A percentile compares a stretch with the other conserved stretches of the same genome.
These are phyloP conservation scores for Caenorhabditis japonica DNA, from an alignment of 2,888 invertebrate species.

Conservation along the genomic window DNA sequence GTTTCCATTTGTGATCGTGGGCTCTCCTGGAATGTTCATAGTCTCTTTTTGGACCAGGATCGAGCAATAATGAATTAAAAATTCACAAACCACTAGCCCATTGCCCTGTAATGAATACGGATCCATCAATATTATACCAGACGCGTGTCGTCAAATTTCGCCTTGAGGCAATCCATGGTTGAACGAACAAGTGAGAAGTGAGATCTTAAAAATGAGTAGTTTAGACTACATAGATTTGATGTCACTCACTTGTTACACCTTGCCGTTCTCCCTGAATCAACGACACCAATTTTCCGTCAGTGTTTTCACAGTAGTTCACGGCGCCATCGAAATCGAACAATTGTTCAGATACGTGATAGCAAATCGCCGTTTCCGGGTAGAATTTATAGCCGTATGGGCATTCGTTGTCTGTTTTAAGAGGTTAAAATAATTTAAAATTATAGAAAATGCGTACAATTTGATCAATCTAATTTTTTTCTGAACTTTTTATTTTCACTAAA, in stretches of 20 bases:
- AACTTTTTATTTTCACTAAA: too few species aligned
- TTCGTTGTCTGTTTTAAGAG: conserved; percentile 18
- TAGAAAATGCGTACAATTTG: not conserved
- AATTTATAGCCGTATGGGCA: conserved; percentile 22
- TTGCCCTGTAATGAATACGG: conserved; percentile 16
- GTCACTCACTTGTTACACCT: conserved; percentile 18
- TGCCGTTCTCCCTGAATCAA: conserved; percentile 27
- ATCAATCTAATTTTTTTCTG: too few species aligned
- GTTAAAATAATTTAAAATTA: not conserved
- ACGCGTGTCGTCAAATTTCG: conserved; percentile 17
- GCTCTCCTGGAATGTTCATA: conserved; percentile 21
- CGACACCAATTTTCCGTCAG: conserved; percentile 15
- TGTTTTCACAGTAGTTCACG: conserved; percentile 9
- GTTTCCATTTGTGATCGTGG: conserved; percentile 18
- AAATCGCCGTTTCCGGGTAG: conserved; percentile 33
- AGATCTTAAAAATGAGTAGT: conserved; percentile 5
- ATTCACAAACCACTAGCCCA: conserved; percentile 19
- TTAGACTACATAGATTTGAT: too few species aligned
- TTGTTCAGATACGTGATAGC: conserved; percentile 27
- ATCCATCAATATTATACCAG: conserved; percentile 13
- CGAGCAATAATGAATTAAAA: not conserved
- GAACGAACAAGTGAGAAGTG: conserved; percentile 17
- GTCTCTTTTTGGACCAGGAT: not conserved
- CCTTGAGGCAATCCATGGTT: conserved; percentile 29
- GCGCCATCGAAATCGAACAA: conserved; percentile 37